Base-by-base conservation (phyloP, 1,140 invertebrate species). In the Calycopis cecrops region DNA sequence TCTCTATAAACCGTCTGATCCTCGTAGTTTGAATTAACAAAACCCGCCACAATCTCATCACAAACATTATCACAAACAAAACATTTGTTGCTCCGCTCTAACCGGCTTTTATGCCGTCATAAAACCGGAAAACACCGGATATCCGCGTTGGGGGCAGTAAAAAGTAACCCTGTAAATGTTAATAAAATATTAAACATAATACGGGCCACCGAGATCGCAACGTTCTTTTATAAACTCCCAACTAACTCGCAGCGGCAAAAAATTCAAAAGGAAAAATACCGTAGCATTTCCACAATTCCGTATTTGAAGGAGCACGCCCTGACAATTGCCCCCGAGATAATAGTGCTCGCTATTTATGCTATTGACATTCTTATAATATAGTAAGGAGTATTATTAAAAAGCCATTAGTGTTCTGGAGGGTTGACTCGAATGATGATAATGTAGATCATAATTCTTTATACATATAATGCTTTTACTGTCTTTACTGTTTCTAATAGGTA, bases 251-350 rank as follows among this genome's bases (percentile, higher is more conserved):
- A 14, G 14, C 33, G 34, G 40, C 28, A 47, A 35, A 54, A 47
- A 54, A 54, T 12, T 54, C 33, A 16, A 54, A 54, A 42, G 28
- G n/a, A 28, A 54, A 51, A 54, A 49, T 61, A 59, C 55, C 42
- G 47, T 55, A 33, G 17, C 53, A 52, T 56, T 48, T 42, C 44
- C 40, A 52, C 35, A 28, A 28, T 53, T 21, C 34, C 49, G 50
- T 58, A 54, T 63, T 47, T 63, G 52, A 61, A 56, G 55, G 48
- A 34, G 38, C 37, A 50, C 35, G 21, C 12, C 49, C 52, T 40
- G 49, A 52, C 50, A 35, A 53, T 49, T 59, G 42, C 33, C 21
- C 28, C 17, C 40, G 16, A 33, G 44, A 53, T 40, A 35, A 38
- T 53, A 47, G 34, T 12, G 33, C 18, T 49, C 18, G 54, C 14